These are phyloP conservation scores for Dicrostonyx torquatus DNA, from an alignment of 2,797 vertebrate species.

Conservation along the genomic window DNA sequence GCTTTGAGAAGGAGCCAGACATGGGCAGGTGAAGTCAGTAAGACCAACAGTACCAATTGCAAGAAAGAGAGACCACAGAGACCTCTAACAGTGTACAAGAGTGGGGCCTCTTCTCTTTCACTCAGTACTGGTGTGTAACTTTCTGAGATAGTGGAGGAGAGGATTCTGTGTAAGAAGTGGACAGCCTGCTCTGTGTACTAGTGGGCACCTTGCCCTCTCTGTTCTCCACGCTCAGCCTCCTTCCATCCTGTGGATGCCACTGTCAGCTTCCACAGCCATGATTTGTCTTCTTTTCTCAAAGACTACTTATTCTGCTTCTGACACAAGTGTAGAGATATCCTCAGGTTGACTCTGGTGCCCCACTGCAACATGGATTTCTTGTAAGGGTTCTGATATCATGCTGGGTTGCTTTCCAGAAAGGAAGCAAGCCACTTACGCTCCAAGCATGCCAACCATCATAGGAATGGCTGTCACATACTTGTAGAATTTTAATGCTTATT, in stretches of 20 bases:
- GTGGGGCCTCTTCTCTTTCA: too few relatives aligned
- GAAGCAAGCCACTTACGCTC: background rate
- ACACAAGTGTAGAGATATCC: background rate
- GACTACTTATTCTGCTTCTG: background rate
- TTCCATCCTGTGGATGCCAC: background rate
- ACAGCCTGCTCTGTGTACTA: background rate
- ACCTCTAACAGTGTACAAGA: too few relatives aligned
- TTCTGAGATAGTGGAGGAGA: background rate
- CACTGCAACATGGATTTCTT: background rate
- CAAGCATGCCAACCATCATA: background rate
- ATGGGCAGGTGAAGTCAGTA: background rate
- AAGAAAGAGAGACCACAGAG: background rate
- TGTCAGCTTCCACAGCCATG: background rate
- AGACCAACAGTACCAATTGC: background rate
- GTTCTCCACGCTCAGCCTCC: background rate
- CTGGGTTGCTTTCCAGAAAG: accelerated
- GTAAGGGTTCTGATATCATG: background rate
- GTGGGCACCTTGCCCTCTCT: too few relatives aligned
- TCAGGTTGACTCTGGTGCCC: background rate
- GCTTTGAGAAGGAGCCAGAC: background rate
- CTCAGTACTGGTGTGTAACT: background rate
- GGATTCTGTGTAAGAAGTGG: background rate
- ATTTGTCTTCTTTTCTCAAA: background rate
- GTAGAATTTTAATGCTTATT: background rate
- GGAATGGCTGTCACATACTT: background rate